phyloP scores from a whole-genome alignment of 92 coral and sea anemone genomes.

The Porites evermanni region DNA sequence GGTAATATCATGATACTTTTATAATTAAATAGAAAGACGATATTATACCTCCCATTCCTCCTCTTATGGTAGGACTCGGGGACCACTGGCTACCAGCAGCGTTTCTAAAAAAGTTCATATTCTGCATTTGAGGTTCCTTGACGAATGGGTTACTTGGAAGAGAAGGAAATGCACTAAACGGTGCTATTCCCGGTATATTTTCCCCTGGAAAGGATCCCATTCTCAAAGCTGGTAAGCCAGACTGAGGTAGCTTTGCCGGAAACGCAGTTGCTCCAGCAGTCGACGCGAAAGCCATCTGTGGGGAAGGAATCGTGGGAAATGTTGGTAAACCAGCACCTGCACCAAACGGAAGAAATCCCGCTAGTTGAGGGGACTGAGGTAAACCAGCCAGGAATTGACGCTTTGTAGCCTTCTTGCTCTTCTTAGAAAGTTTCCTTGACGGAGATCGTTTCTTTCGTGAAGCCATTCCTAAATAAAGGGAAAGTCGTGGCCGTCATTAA shows the following conservation, averaged over 20 bases:
- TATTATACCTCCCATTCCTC: slow-evolving; percentile 8
- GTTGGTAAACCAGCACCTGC: slow-evolving; percentile 8
- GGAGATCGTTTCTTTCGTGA: slow-evolving; percentile 45
- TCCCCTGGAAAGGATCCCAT: neutral
- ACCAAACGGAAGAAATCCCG: slow-evolving; percentile 4
- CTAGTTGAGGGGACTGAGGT: slow-evolving; percentile 8
- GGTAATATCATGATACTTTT: too few relatives aligned
- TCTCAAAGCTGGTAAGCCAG: slow-evolving; percentile 18
- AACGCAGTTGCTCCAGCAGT: neutral
- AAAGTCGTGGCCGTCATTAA: too few relatives aligned
- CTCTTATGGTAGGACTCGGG: neutral
- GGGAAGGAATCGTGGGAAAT: slow-evolving; percentile 8
- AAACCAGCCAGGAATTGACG: slow-evolving; percentile 35
- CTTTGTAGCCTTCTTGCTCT: slow-evolving; percentile 28
- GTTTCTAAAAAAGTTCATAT: slow-evolving; percentile 23
- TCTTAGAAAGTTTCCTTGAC: slow-evolving; percentile 10
- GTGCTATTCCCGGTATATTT: neutral
- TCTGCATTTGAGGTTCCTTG: slow-evolving; percentile 13
- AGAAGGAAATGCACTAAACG: slow-evolving; percentile 21
- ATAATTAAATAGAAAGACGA: neutral
- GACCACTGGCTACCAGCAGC: slow-evolving; percentile 2
- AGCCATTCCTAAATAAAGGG: slow-evolving; percentile 33
- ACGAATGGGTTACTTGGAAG: slow-evolving; percentile 14
- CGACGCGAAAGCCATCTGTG: slow-evolving; percentile 15
- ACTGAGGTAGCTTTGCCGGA: neutral